A percentile compares a stretch with the other conserved stretches of the same genome.
Conservation (phyloP, 2,797 vertebrate genomes). For the Propithecus deckenii region DNA sequence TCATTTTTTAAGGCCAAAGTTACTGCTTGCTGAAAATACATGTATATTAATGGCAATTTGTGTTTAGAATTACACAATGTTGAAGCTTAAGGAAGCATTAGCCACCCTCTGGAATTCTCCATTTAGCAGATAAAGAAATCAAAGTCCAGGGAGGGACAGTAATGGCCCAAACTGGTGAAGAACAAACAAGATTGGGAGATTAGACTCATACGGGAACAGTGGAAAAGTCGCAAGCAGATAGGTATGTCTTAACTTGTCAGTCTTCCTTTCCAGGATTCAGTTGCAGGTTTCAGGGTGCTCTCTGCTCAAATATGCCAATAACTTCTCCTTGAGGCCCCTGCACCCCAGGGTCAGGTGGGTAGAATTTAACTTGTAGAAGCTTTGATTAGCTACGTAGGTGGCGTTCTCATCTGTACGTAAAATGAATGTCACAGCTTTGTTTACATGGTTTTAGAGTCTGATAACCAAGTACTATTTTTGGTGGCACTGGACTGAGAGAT, state of each 20-base stretch:
- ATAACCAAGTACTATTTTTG: neutral
- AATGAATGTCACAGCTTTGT: neutral
- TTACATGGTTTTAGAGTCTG: neutral
- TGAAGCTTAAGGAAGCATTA: neutral
- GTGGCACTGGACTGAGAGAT: neutral
- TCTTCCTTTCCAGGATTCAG: neutral
- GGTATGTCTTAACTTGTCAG: neutral
- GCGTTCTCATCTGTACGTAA: neutral
- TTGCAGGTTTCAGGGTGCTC: neutral
- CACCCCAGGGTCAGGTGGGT: neutral
- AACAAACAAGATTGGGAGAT: neutral
- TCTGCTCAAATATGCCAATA: neutral
- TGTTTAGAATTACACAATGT: neutral
- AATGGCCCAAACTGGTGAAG: neutral
- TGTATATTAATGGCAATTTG: neutral
- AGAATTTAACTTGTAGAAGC: neutral
- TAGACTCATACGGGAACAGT: neutral
- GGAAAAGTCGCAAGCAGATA: neutral
- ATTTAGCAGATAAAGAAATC: conserved; percentile 8
- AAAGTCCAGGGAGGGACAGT: neutral
- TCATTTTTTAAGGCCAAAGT: neutral
- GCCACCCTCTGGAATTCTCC: neutral
- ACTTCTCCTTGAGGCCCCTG: neutral
- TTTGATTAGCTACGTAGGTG: neutral
- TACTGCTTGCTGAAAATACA: neutral